Base-by-base conservation (phyloP, 2,888 invertebrate species). In the Pandemis corylana region DNA sequence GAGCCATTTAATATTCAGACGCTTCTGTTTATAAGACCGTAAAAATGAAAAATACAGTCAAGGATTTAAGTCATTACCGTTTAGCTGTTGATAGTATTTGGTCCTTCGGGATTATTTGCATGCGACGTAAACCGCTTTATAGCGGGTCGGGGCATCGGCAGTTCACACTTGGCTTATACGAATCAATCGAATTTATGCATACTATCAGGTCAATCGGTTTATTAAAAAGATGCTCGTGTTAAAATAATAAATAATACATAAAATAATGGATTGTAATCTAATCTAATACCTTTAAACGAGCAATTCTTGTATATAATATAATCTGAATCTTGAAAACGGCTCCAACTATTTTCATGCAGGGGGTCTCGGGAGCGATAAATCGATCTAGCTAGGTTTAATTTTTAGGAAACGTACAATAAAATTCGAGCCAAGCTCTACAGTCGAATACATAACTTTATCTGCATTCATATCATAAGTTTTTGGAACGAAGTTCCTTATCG, bases 71-170 rank as follows among this genome's bases (percentile, higher is more conserved):
- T 62, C 62, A 41, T 62, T 41, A 41, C 13, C 41, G 36, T 62
- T 41, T 62, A 62, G 62, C 10, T 5, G 41, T 41, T n/a, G 62
- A 62, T 41, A 41, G 62, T 41, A 62, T 62, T 62, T 62, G 62
- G 62, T 2, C n/a, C n/a, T 41, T 62, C 7, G 9, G 41, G 62
- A 41, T 13, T 62, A 62, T 62, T 62, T 62, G 62, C 41, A 62
- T 62, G 36, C 10, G 15, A 2, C 62, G 62, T 62, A 62, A 62
- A 62, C 41, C 41, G 62, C 62, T 62, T 61, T 62, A 62, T 62
- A 7, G 62, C 3, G 62, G n/a, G 2, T 41, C n/a, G 13, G 62
- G 51, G n/a, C 51, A 51, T 59, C 59, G 59, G 12, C 9, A 10
- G 59, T 59, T 59, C 28, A 59, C 59, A 59, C 28, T 28, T 28